Evolutionary conservation across 1,140 invertebrate genomes (phyloP), one percentile per base, ranked within the genome.

Genomic region (Drosophila virilis): DNA sequence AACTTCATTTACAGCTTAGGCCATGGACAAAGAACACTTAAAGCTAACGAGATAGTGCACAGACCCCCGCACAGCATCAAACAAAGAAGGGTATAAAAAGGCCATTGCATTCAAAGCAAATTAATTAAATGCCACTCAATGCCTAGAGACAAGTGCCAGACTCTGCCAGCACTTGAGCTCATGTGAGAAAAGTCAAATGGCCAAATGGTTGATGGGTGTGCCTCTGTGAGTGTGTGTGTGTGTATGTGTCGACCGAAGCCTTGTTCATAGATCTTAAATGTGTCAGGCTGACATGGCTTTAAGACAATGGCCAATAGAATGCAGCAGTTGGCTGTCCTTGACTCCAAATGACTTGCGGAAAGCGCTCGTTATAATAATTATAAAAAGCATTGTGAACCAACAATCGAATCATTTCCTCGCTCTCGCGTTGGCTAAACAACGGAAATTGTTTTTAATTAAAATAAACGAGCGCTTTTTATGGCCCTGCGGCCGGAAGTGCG

Each of bases 111-210:
- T 77, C 57, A 76, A 51, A 77, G 77, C 70, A 80, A 86, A 88
- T 88, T 88, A 88, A 88, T 88, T 88, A 88, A 88, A 88, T 80
- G 83, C 83, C 83, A 88, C 79, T 88, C 83, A 80, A 71, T 58
- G 58, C 67, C 38, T 35, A 12, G 59, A 50, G 38, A 58, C 46
- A 76, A 51, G 22, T 22, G 22, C 3, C 35, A 10, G 9, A 7
- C 8, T 40, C 8, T 6, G 17, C 10, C 17, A 15, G 42, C 42
- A 12, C 59, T 38, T 8, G 40, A 67, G 17, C 48, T 22, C 22
- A 73, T 74, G 50, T 57, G 58, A 43, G 64, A 69, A 61, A 69
- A 74, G 59, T 61, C 65, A 61, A 68, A 69, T 12, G 32, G 32
- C n/a, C 15, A 48, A 22, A 22, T 60, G 45, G 37, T 54, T 67